These are phyloP conservation scores for Cantharis lateralis DNA, from an alignment of 2,888 invertebrate species.

Conservation along the genomic window DNA sequence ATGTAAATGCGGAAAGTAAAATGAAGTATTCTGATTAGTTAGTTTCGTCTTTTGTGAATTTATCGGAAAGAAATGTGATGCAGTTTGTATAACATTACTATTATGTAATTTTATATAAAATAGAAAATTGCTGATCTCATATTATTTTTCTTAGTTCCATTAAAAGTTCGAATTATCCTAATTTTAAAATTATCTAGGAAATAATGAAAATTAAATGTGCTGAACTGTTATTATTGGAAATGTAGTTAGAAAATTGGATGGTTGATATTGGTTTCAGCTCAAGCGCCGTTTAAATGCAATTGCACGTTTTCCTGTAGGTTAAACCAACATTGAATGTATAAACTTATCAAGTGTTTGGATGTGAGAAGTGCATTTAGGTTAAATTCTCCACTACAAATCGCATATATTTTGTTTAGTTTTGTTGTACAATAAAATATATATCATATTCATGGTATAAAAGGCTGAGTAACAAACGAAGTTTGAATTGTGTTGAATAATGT, in stretches of 20 bases:
- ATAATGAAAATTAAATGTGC: not conserved
- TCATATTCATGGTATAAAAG: constrained; percentile 10
- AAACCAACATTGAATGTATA: not conserved
- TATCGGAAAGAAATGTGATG: too few relatives aligned
- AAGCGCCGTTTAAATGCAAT: not conserved
- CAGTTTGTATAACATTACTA: too few relatives aligned
- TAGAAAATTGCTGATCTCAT: not conserved
- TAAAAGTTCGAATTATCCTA: too few relatives aligned
- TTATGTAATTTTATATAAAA: not conserved
- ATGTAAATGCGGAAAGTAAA: too few relatives aligned
- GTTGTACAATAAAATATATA: constrained; percentile 27
- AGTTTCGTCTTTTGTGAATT: too few relatives aligned
- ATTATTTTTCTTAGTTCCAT: too few relatives aligned
- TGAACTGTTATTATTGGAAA: not conserved
- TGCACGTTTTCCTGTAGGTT: not conserved
- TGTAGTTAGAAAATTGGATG: not conserved
- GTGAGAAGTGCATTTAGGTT: not conserved
- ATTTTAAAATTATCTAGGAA: too few relatives aligned
- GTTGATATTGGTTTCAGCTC: not conserved
- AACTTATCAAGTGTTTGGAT: not conserved
- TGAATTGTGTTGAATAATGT: constrained; percentile 41
- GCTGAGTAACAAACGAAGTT: constrained; percentile 21
- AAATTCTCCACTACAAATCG: not conserved
- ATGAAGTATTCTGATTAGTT: too few relatives aligned
- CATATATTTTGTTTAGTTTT: constrained; percentile 15